Evolutionary conservation across 2,113 vertebrate species (phyloP), one percentile per base, ranked within the genome.

Genomic region (Lophotis ruficrista): DNA sequence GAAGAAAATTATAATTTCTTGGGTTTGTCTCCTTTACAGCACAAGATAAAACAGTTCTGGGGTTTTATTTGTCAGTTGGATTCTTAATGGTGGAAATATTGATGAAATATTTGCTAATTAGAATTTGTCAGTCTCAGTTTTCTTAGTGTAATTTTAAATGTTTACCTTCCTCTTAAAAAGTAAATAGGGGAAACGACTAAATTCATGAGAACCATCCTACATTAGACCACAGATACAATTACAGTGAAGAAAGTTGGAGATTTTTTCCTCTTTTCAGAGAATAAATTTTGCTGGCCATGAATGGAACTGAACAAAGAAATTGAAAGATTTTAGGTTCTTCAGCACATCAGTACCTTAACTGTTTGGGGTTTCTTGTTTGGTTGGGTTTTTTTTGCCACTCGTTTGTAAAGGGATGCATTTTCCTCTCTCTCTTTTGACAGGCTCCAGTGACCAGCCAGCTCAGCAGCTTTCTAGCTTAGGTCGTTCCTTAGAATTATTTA

Each of bases 1-100:
- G 33, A 37, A 92, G n/a, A 80, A 92, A 89, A 76, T 57, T 47
- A 24, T n/a, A 80, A 58, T 85, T 85, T 85, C 14, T 91, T 85
- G 20, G 12, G 3, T 89, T 87, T 83, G 7, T 33, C 23, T 76
- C 30, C 28, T 69, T 91, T 87, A 21, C 6, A 76, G 21, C 12
- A 82, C 0, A 4, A 80, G 30, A 75, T 23, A 92, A 91, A 92
- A 41, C n/a, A 66, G 12, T 92, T 83, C 31, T 73, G 38, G 57
- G 6, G 1, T 71, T 71, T 91, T 61, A 13, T 70, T 87, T 87
- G 5, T 51, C 48, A 82, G 4, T 79, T 75, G 43, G 8, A 72
- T 72, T 93, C 37, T 76, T 84, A 57, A 48, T 27, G 7, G 21
- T 47, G 14, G 60, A 85, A 90, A 57, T 72, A 56, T 10, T 66